A percentile compares a stretch with the other conserved stretches of the same genome.
phyloP scores from a whole-genome alignment of 1,140 invertebrate species.

The Hylaeus volcanicus region DNA sequence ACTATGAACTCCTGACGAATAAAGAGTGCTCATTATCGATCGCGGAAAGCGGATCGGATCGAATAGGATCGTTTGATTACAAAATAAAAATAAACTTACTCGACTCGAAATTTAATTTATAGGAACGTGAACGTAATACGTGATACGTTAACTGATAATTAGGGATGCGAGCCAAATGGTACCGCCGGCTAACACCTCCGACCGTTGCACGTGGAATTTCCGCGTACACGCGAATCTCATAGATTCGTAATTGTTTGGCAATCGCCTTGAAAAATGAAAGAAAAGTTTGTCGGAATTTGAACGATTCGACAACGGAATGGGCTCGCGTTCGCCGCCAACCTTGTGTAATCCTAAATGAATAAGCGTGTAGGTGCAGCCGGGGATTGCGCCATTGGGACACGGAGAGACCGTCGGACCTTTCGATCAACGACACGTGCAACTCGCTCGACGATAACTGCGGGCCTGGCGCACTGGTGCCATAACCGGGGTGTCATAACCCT shows the following conservation, averaged over 20 bases:
- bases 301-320: background rate
- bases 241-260: too few relatives aligned
- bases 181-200: too few relatives aligned
- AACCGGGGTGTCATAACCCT: constrained; percentile 29
- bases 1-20: background rate
- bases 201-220: too few relatives aligned
- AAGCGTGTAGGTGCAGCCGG: constrained; percentile 22
- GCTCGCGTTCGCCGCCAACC: background rate
- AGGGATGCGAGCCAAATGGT: too few relatives aligned
- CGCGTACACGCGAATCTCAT: too few relatives aligned
- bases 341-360: constrained; percentile 27
- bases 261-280: too few relatives aligned
- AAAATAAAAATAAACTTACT: background rate
- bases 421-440: constrained; percentile 29
- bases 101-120: background rate
- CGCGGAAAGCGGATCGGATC: background rate
- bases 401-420: constrained; percentile 16
- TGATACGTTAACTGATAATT: too few relatives aligned
- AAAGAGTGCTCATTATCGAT: background rate
- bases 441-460: constrained; percentile 8
- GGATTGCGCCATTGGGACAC: constrained; percentile 13
- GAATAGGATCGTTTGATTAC: background rate
- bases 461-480: constrained; percentile 7
- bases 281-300: background rate
- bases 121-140: background rate